Evolutionary conservation across 2,113 vertebrate genomes (phyloP).

Genomic region (Anguilla japonica): DNA sequence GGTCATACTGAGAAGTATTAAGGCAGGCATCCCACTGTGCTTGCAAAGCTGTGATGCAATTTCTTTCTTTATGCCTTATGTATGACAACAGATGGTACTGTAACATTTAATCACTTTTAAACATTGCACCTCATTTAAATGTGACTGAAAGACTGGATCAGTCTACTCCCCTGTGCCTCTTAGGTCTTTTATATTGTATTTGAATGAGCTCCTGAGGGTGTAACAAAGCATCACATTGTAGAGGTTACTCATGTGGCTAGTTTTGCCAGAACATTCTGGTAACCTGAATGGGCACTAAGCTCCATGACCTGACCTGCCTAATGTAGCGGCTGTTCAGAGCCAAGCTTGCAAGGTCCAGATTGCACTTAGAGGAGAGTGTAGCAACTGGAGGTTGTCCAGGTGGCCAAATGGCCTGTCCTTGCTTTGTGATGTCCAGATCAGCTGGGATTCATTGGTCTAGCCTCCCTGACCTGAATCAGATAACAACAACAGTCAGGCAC

Average conservation of each 20-base stretch:
- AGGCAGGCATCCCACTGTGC: background rate
- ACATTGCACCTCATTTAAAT: background rate
- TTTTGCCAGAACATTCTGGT: background rate
- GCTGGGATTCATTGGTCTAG: background rate
- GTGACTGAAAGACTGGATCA: background rate
- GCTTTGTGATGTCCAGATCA: background rate
- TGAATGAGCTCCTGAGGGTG: background rate
- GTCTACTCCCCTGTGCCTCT: background rate
- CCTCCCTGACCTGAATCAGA: background rate
- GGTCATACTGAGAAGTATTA: background rate
- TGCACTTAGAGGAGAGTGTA: background rate
- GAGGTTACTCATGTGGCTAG: background rate
- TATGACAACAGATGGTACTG: background rate
- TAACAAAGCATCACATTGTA: background rate
- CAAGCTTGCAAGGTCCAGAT: background rate
- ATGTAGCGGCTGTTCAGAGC: background rate
- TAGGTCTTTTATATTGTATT: background rate
- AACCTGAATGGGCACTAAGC: background rate
- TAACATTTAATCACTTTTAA: background rate
- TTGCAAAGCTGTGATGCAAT: background rate
- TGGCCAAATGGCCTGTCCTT: background rate
- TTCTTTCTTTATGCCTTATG: background rate
- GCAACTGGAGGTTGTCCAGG: background rate
- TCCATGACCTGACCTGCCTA: background rate
- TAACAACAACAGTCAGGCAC: background rate